Conservation (phyloP, 2,888 invertebrate genomes). For the Amaurobius ferox region DNA sequence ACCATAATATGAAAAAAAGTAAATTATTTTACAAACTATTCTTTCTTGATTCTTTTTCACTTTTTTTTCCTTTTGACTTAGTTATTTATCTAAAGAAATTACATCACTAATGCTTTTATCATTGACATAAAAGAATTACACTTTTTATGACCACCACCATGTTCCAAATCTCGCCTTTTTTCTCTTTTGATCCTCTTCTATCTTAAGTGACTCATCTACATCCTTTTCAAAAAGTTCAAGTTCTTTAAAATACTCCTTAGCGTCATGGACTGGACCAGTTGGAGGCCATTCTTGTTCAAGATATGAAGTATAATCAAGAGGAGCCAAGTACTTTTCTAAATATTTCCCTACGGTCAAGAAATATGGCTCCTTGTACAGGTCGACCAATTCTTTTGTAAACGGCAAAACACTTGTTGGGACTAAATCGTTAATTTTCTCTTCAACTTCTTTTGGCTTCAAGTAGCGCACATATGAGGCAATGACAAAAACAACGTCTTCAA, state of each 20-base stretch:
- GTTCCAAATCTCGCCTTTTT: not conserved
- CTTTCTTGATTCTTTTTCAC: no score
- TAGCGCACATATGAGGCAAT: slow-evolving; percentile 45
- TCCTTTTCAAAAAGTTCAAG: slow-evolving; percentile 23
- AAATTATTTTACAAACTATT: no score
- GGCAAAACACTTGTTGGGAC: slow-evolving; percentile 33
- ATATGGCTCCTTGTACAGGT: slow-evolving; percentile 31
- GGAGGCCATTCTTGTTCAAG: slow-evolving; percentile 55
- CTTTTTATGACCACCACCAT: no score
- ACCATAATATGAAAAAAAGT: no score
- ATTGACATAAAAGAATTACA: no score
- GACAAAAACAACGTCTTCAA: slow-evolving; percentile 38
- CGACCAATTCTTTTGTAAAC: slow-evolving; percentile 14
- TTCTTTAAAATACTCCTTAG: slow-evolving; percentile 34
- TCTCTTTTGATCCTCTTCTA: slow-evolving; percentile 31
- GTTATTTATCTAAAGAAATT: no score
- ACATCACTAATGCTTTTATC: no score
- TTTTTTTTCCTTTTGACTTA: no score
- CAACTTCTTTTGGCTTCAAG: slow-evolving; percentile 3
- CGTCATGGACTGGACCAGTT: slow-evolving; percentile 32
- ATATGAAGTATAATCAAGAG: slow-evolving; percentile 27
- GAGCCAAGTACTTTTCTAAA: not conserved
- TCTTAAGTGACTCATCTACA: slow-evolving; percentile 9
- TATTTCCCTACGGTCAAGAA: slow-evolving; percentile 34
- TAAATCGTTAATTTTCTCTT: slow-evolving; percentile 47